phyloP scores from a whole-genome alignment of 2,888 invertebrate genomes.

The Ornithoptera priamus region DNA sequence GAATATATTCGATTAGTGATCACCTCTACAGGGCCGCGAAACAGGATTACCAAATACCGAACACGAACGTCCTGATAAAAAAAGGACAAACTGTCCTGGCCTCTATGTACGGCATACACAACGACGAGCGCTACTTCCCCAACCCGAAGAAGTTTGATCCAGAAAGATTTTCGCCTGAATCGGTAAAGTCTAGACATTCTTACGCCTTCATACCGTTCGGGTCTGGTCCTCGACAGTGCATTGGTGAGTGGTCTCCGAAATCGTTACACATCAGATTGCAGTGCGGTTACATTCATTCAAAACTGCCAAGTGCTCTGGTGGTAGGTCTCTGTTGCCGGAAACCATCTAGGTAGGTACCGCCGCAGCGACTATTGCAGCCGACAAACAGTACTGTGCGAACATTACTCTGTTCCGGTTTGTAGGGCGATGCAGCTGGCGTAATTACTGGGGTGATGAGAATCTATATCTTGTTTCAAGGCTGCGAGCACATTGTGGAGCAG shows the following conservation, averaged over 20 bases:
- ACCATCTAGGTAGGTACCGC: too few relatives aligned
- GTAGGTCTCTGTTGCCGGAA: too few relatives aligned
- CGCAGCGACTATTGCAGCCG: too few relatives aligned
- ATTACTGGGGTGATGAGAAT: too few relatives aligned
- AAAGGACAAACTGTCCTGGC: neutral
- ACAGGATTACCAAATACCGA: conserved; percentile 2
- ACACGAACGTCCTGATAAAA: neutral
- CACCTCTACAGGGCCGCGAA: neutral
- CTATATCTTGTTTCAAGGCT: too few relatives aligned
- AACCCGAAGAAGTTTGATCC: neutral
- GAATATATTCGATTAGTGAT: neutral
- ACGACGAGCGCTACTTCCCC: neutral
- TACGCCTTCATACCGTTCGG: conserved; percentile 4
- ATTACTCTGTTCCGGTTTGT: too few relatives aligned
- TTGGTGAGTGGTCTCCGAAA: neutral
- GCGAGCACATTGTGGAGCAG: too few relatives aligned
- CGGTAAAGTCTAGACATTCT: neutral
- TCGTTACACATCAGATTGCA: neutral
- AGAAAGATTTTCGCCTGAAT: conserved; percentile 1
- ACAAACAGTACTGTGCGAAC: too few relatives aligned
- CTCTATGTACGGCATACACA: neutral
- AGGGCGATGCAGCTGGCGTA: too few relatives aligned
- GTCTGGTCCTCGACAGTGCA: conserved; percentile 2
- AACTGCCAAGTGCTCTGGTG: too few relatives aligned
- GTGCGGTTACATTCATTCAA: too few relatives aligned